Evolutionary conservation across 2,797 vertebrate genomes (phyloP).

Genomic region (Neomorphus geoffroyi): DNA sequence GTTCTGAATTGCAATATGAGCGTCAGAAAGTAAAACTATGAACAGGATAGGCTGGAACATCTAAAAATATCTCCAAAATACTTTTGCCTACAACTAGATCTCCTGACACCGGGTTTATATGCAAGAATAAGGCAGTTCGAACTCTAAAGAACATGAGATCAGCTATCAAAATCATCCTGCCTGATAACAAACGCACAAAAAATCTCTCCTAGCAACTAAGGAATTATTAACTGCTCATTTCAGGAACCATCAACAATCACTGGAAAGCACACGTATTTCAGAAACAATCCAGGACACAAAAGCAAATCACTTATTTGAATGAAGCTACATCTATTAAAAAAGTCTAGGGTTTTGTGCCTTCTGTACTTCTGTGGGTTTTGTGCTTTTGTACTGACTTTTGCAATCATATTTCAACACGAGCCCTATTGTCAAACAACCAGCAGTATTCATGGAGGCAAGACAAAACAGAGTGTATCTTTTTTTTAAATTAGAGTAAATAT

Average conservation of each 20-base stretch:
- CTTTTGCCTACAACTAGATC: neutral
- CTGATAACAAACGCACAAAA: neutral
- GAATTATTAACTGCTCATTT: neutral
- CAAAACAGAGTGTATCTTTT: neutral
- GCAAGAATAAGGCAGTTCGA: neutral
- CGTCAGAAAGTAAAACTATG: neutral
- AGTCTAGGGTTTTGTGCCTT: neutral
- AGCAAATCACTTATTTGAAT: neutral
- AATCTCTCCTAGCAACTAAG: neutral
- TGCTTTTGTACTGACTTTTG: neutral
- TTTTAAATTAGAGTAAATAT: neutral
- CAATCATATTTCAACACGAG: neutral
- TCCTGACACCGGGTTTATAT: neutral
- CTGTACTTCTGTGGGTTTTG: no score
- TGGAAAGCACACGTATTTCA: neutral
- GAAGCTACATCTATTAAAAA: neutral
- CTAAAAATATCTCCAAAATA: neutral
- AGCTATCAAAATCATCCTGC: neutral
- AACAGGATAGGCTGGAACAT: neutral
- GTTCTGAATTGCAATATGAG: constrained; percentile 38
- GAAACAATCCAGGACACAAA: neutral
- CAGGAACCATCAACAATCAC: neutral
- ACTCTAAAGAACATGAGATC: neutral
- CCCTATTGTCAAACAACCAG: neutral
- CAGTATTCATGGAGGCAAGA: neutral